Evolutionary conservation across 2,113 vertebrate species (phyloP), one percentile per base, ranked within the genome.

Genomic region (Onychostruthus taczanowskii): DNA sequence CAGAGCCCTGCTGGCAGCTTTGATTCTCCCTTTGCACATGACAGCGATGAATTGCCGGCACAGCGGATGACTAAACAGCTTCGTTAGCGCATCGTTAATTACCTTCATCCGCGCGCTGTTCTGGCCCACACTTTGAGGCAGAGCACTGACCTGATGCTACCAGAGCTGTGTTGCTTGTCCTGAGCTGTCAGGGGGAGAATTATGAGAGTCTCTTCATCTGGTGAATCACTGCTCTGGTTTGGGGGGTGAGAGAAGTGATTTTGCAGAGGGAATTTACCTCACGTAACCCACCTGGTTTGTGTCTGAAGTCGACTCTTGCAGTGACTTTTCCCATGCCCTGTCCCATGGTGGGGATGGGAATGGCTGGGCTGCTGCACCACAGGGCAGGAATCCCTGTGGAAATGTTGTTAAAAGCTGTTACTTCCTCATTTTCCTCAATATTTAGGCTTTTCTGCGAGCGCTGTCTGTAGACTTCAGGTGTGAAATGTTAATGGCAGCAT

Each of bases 121-220:
- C 92, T 89, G 75, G 86, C 62, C 1, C 28, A 6, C 9, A 87
- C 87, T 91, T 84, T 6, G 89, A 91, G 93, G 84, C 56, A 62
- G 52, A 93, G 53, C 74, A 9, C 64, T 31, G 82, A 91, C 90
- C 88, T 86, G 79, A 22, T 2, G 7, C 37, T 79, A 30, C 55
- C 62, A 28, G 52, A 4, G 8, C 86, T 62, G 55, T 23, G 70
- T 15, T 5, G 63, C 81, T 63, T 84, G 73, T 95, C 89, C 93
- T 43, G 72, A 92, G 94, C 96, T 87, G 41, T 96, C 96, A 96
- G 68, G 10, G 20, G 82, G 85, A 96, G 97, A 97, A 37, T 96
- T 89, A 95, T 85, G 89, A 74, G 72, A 62, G 41, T 70, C 39
- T 6, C 92, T 96, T 86, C 61, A 44, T 79, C 62, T 69, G 82